Conservation (phyloP, 2,113 vertebrate species). For the Sander lucioperca region DNA sequence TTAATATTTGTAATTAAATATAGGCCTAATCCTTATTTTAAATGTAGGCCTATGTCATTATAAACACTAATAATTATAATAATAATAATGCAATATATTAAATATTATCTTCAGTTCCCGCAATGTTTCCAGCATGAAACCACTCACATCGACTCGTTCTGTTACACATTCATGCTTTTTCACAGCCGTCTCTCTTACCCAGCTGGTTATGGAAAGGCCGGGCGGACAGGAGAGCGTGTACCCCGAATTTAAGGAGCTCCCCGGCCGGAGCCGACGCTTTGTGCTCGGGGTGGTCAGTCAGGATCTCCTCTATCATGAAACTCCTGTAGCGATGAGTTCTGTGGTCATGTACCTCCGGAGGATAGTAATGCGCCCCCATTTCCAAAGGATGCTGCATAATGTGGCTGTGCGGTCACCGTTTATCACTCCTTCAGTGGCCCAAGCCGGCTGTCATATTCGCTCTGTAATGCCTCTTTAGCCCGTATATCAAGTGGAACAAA, state of each 20-base stretch:
- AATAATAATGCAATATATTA: background rate
- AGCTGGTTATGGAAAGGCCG: slow-evolving; percentile 94
- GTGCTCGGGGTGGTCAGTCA: slow-evolving; percentile 92
- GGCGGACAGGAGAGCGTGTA: slow-evolving; percentile 92
- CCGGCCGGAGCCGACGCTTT: slow-evolving; percentile 89
- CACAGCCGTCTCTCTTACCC: slow-evolving; percentile 82
- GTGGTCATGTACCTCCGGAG: slow-evolving; percentile 88
- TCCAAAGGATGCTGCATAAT: slow-evolving; percentile 94
- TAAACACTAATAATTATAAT: no score
- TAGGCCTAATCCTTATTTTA: background rate
- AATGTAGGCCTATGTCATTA: background rate
- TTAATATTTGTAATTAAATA: background rate
- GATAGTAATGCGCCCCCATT: slow-evolving; percentile 89
- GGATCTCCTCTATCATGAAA: slow-evolving; percentile 99
- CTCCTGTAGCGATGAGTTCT: slow-evolving; percentile 96
- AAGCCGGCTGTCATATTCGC: slow-evolving; percentile 55
- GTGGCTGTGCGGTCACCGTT: slow-evolving; percentile 39
- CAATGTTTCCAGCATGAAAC: background rate
- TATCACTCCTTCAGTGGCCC: slow-evolving; percentile 45
- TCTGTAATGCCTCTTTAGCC: slow-evolving; percentile 17
- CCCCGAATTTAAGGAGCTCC: slow-evolving; percentile 95
- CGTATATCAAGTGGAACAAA: slow-evolving; percentile 8
- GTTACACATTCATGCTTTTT: background rate
- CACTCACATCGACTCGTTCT: background rate
- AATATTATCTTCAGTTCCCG: background rate